phyloP scores from a whole-genome alignment of 2,113 vertebrate genomes.

The Tor tambroides region DNA sequence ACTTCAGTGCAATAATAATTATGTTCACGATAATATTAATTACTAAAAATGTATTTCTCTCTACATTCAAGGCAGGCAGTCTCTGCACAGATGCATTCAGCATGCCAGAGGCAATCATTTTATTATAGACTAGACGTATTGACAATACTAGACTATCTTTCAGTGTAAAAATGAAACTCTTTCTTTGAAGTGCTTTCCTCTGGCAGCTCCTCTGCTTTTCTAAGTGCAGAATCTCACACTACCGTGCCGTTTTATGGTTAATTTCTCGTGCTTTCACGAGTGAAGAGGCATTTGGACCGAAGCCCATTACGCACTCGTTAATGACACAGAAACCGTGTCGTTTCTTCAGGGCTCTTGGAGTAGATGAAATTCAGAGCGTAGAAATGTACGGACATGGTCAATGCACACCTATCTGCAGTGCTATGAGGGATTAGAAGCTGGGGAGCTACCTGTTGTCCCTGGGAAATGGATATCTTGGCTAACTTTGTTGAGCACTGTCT shows the following conservation, averaged over 20 bases:
- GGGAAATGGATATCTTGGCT: background rate
- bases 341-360: conserved; percentile 50
- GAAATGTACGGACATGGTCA: conserved; percentile 29
- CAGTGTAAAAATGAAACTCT: conserved; percentile 5
- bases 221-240: conserved; percentile 15
- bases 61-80: background rate
- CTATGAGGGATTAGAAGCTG: conserved; percentile 16
- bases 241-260: conserved; percentile 47
- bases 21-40: background rate
- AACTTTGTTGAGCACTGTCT: conserved; percentile 6
- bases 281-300: conserved; percentile 59
- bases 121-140: background rate
- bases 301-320: conserved; percentile 65
- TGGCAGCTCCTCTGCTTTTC: background rate
- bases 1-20: background rate
- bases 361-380: conserved; percentile 28
- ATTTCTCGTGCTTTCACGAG: conserved; percentile 51
- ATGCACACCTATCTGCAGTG: conserved; percentile 25
- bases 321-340: conserved; percentile 52
- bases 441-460: conserved; percentile 40
- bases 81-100: background rate
- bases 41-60: background rate
- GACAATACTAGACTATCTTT: background rate
- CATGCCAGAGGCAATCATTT: conserved; percentile 5
- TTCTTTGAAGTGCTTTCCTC: conserved; percentile 17